Conservation (phyloP, 2,113 vertebrate species). For the Panthera tigris region DNA sequence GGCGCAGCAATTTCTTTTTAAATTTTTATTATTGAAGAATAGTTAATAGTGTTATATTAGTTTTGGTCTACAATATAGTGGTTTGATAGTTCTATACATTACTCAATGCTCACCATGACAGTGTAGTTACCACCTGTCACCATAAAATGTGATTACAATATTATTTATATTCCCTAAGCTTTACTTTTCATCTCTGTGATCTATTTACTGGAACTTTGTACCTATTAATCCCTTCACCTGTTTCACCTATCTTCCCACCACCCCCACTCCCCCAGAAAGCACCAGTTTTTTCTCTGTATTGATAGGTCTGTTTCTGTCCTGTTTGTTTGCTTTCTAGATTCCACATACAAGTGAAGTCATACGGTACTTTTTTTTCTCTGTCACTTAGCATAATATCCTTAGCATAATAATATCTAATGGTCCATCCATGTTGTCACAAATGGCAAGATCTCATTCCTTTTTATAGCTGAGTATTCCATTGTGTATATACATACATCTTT, state of each 20-base stretch:
- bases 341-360: background rate
- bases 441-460: background rate
- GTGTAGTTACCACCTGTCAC: background rate
- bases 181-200: background rate
- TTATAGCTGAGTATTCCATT: background rate
- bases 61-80: background rate
- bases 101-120: background rate
- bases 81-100: background rate
- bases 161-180: background rate
- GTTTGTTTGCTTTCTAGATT: background rate
- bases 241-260: background rate
- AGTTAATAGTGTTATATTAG: background rate
- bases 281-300: background rate
- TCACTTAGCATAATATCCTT: background rate
- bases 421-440: background rate
- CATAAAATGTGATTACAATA: background rate
- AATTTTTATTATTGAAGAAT: background rate
- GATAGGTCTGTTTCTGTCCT: background rate
- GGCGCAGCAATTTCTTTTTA: background rate
- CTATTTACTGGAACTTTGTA: background rate
- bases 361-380: background rate
- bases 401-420: background rate
- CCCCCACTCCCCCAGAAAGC: background rate
- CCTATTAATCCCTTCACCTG: background rate
- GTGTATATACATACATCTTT: background rate